These are phyloP conservation scores for Oreohelix idahoensis DNA, from an alignment of 1,140 invertebrate genomes.

Conservation along the genomic window DNA sequence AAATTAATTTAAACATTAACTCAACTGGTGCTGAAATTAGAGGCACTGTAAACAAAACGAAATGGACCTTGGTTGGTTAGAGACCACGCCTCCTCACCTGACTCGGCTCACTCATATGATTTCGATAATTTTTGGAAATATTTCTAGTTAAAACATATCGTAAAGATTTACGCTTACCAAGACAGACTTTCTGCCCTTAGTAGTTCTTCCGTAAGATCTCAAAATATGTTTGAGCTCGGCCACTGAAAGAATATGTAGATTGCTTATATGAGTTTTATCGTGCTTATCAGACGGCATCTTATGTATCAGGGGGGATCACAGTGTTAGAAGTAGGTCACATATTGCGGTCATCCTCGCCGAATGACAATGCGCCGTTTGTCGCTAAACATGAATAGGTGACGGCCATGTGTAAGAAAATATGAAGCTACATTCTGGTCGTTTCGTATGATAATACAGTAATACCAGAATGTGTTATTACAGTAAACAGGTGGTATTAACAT, in stretches of 20 bases:
- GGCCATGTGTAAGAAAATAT: neutral
- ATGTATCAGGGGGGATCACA: neutral
- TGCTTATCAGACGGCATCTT: conserved; percentile 23
- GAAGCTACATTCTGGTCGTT: neutral
- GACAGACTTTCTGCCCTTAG: conserved; percentile 51
- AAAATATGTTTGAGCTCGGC: conserved; percentile 48
- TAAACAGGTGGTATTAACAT: no score
- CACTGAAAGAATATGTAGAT: conserved; percentile 40
- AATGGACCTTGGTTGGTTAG: no score
- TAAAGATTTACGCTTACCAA: conserved; percentile 56
- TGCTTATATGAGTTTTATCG: neutral
- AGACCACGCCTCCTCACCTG: no score
- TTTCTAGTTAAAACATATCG: no score
- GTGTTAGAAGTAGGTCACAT: no score
- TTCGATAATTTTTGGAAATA: no score
- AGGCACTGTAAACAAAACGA: no score
- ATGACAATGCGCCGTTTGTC: neutral
- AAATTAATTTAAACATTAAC: no score
- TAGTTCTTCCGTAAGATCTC: conserved; percentile 44
- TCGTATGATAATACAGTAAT: neutral
- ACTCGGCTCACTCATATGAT: no score
- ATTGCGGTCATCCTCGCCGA: no score
- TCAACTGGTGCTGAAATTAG: no score
- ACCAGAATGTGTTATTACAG: no score
- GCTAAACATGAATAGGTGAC: neutral